Evolutionary conservation across 2,113 vertebrate species (phyloP).

Genomic region (Microcebus lehilahytsara): DNA sequence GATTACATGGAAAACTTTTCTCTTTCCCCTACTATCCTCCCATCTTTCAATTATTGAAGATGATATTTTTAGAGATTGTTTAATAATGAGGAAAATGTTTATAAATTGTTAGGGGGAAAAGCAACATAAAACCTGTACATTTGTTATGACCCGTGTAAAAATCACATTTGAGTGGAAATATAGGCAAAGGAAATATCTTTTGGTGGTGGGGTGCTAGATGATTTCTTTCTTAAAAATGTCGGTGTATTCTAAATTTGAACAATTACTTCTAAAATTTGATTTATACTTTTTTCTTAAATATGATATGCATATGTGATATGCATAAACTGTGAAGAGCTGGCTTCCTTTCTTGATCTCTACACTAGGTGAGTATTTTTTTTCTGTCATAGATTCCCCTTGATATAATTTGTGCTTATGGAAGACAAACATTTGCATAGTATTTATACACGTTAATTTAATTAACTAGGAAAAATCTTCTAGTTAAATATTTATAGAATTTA

Average conservation of each 20-base stretch:
- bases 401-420: background rate
- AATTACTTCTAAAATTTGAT: background rate
- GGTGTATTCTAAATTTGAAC: background rate
- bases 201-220: background rate
- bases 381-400: background rate
- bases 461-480: background rate
- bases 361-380: background rate
- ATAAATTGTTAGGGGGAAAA: background rate
- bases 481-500: slow-evolving; percentile 23
- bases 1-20: background rate
- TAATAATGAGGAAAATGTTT: background rate
- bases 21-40: background rate
- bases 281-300: background rate
- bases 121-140: background rate
- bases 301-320: background rate
- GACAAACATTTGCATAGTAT: background rate
- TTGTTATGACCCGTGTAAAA: background rate
- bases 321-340: background rate
- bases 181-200: background rate
- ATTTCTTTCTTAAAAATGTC: background rate
- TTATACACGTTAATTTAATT: background rate
- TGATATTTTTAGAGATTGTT: background rate
- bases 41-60: background rate
- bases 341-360: background rate
- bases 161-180: background rate